Base-by-base conservation (phyloP, 2,113 vertebrate species). In the Herpetotheres cachinnans region DNA sequence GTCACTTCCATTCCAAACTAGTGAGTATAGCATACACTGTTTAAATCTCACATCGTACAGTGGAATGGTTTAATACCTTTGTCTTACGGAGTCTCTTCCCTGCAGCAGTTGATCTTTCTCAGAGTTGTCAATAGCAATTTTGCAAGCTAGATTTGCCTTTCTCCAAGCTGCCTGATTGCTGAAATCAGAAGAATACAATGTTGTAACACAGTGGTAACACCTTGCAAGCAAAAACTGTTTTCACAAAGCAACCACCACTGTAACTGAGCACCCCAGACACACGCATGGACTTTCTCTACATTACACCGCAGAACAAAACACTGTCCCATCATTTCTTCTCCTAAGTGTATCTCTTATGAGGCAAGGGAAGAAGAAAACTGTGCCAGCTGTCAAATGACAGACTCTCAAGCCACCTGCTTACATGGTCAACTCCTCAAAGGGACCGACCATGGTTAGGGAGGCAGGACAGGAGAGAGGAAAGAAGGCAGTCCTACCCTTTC, bases 91-190 rank as follows among this genome's bases (percentile, higher is more conserved):
- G 20, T 99, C 98, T 86, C 98, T 97, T 85, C 98, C 99, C 63
- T 98, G 98, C 21, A 99, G 98, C 77, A 99, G 98, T 22, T 99
- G 98, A 93, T 99, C 99, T 93, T 99, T 99, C 92, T 99, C 99
- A 87, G 99, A 97, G 82, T 99, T 99, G 98, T 99, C 99, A 5
- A 99, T 99, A 34, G 99, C 99, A 77, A 99, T 98, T 97, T 99
- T 99, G 97, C 99, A 99, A 40, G 99, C 98, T 34, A 99, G 98
- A 95, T 99, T 99, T 58, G 99, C 99, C 93, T 99, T 99, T 96
- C 99, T 99, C 99, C 99, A 99, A 40, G 98, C 98, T 9, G 99
- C 99, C 98, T 99, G 99, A 89, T 99, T 99, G 98, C 99, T 99
- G 96, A 84, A 98, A 98, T 79, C 72, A 95, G 61, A 96, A 88